phyloP scores from a whole-genome alignment of 2,797 vertebrate species.

The Aselliscus stoliczkanus region DNA sequence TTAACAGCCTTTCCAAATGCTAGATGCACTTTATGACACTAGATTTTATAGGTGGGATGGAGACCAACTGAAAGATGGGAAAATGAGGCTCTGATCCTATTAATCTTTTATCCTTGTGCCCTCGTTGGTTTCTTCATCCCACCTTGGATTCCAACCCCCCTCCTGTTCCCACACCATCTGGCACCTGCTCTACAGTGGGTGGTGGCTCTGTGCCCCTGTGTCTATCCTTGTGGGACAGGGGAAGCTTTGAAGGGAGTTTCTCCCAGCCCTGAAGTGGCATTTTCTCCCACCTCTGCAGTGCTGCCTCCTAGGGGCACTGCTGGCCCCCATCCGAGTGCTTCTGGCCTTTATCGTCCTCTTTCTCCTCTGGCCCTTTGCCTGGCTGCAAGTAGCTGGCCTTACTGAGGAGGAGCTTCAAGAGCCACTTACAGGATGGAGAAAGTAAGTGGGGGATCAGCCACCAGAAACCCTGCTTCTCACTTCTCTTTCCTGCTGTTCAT shows the following conservation, averaged over 20 bases:
- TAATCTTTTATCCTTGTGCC: not conserved
- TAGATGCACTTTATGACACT: slow-evolving; percentile 6
- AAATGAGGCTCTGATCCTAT: not conserved
- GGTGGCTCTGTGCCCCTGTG: not conserved
- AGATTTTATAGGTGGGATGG: not conserved
- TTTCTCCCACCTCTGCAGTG: slow-evolving; percentile 69
- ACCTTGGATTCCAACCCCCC: not conserved
- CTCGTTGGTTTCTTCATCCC: not conserved
- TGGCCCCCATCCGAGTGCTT: slow-evolving; percentile 85
- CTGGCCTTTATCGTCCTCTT: slow-evolving; percentile 84
- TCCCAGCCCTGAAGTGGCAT: not conserved
- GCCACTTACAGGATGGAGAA: slow-evolving; percentile 86
- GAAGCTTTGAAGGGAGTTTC: not conserved
- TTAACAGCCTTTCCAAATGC: not conserved
- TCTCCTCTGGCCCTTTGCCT: slow-evolving; percentile 88
- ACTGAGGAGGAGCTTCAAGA: slow-evolving; percentile 81
- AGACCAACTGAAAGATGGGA: not conserved
- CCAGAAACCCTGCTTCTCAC: not conserved
- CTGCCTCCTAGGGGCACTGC: slow-evolving; percentile 84
- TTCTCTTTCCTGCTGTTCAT: not conserved
- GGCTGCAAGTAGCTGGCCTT: slow-evolving; percentile 85
- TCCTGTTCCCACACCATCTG: not conserved
- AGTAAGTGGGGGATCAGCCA: slow-evolving; percentile 71
- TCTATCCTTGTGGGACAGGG: not conserved
- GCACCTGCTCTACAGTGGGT: not conserved